Evolutionary conservation across 2,888 invertebrate genomes (phyloP).

Genomic region (Steinernema carpocapsae): DNA sequence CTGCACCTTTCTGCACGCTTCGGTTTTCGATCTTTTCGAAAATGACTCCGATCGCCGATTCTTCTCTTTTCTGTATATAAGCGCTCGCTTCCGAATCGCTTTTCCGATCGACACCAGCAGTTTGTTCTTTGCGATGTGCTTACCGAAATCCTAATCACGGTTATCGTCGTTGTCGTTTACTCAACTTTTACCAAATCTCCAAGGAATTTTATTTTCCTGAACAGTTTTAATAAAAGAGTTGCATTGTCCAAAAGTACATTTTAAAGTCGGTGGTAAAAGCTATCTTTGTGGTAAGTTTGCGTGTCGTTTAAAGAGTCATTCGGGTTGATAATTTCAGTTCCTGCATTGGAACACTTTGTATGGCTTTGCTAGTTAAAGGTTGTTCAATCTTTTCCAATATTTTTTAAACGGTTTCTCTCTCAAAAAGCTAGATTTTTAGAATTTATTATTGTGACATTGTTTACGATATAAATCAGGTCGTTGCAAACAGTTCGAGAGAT

Average conservation of each 20-base stretch:
- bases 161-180: too few relatives aligned
- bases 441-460: constrained; percentile 25
- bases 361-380: too few relatives aligned
- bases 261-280: too few relatives aligned
- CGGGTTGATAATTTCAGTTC: too few relatives aligned
- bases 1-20: background rate
- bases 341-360: too few relatives aligned
- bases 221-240: too few relatives aligned
- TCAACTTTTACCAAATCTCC: too few relatives aligned
- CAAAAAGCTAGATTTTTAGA: background rate
- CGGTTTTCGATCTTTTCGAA: too few relatives aligned
- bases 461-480: constrained; percentile 28
- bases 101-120: background rate
- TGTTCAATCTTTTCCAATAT: background rate
- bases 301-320: too few relatives aligned
- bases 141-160: background rate
- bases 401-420: background rate
- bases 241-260: too few relatives aligned
- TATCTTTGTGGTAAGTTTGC: too few relatives aligned
- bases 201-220: too few relatives aligned
- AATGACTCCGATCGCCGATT: background rate
- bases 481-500: constrained; percentile 29
- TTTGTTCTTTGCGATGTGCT: constrained; percentile 27
- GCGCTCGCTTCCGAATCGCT: constrained; percentile 7
- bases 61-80: background rate